Base-by-base conservation (phyloP, 2,888 invertebrate genomes). In the Agriopis leucophaearia region DNA sequence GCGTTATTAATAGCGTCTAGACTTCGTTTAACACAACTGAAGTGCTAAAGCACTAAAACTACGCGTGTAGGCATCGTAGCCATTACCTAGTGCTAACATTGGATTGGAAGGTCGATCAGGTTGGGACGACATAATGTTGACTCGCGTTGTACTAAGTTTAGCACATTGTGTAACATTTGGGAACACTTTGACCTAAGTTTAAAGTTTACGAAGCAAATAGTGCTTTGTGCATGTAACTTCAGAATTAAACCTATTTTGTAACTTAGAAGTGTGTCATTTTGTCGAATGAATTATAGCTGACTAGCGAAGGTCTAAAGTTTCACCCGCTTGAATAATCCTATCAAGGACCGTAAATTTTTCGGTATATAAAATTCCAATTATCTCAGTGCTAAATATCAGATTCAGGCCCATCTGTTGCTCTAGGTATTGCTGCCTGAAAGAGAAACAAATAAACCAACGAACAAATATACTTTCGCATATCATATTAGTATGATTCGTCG, bases 1-100 rank as follows among this genome's bases (percentile, higher is more conserved):
- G 73, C 79, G 72, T 78, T 82, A 80, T 81, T 79, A 84, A 84
- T 79, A 78, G 74, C 70, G 84, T 83, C 83, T 84, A 84, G 83
- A 84, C 83, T 83, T 77, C 77, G 78, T 80, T 81, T 83, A 82
- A 80, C 78, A 78, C 75, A 72, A 70, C 73, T 70, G 75, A 73
- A 78, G 75, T 74, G 74, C 72, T 71, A 74, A 76, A 71, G 74
- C 74, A 78, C 72, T 74, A 74, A 72, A 72, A 74, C 63, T 69
- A 59, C 66, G 63, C 55, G 64, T 72, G 70, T 68, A 66, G 68
- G 66, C 68, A 70, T 52, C 44, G 27, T 61, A 51, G 44, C n/a
- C 36, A 61, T 42, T 54, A 42, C 58, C 60, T 59, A 75, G 66
- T 73, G 69, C 66, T 75, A 74, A 78, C 74, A 76, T 81, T 75